Percentiles rank a stretch among this genome's conserved stretches.
phyloP scores from a whole-genome alignment of 2,888 invertebrate genomes.

The Tetragnatha montana region DNA sequence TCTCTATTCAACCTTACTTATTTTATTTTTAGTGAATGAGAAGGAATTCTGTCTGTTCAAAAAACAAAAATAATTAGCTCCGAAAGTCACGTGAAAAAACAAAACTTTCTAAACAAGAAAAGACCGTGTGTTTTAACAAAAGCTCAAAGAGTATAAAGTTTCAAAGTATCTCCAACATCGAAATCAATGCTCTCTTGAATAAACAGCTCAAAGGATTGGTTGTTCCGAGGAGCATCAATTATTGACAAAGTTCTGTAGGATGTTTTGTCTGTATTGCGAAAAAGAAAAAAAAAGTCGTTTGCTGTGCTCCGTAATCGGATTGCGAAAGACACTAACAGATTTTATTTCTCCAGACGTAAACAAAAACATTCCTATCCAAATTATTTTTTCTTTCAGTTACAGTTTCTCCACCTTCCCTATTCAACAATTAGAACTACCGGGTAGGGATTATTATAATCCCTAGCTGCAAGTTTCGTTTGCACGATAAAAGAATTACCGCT shows the following conservation, averaged over 20 bases:
- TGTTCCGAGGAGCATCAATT: not conserved
- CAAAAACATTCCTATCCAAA: not conserved
- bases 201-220: not conserved
- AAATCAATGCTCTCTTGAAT: not conserved
- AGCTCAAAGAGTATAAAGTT: too few relatives aligned
- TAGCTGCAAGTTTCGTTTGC: too few relatives aligned
- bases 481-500: too few relatives aligned
- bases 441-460: not conserved
- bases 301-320: not conserved
- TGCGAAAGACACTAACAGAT: not conserved
- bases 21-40: too few relatives aligned
- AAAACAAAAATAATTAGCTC: too few relatives aligned
- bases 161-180: not conserved
- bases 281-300: not conserved
- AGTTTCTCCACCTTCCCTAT: not conserved
- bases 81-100: too few relatives aligned
- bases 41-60: too few relatives aligned
- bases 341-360: not conserved
- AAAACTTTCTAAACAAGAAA: too few relatives aligned
- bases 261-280: not conserved
- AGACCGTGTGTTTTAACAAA: too few relatives aligned
- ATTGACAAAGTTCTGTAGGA: not conserved
- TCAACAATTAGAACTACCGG: not conserved
- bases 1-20: too few relatives aligned
- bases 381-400: not conserved